A percentile compares a stretch with the other conserved stretches of the same genome.
phyloP scores from a whole-genome alignment of 2,113 vertebrate genomes.

The Catharus fuscescens region DNA sequence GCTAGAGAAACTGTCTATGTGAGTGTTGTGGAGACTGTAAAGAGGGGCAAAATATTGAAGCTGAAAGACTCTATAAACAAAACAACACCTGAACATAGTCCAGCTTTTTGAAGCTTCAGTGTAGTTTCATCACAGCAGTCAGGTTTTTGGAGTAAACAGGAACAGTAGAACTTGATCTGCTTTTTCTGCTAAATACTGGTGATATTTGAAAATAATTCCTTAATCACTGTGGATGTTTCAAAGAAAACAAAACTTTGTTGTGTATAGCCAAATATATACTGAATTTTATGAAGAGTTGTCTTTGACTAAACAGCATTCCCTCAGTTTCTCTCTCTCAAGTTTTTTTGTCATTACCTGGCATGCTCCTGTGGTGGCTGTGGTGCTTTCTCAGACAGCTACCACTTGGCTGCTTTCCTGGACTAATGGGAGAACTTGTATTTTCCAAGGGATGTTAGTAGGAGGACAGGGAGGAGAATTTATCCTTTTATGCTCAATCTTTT shows the following conservation, averaged over 20 bases:
- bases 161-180: not conserved
- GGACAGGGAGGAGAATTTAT: not conserved
- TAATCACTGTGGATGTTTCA: not conserved
- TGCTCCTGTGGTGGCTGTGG: not conserved
- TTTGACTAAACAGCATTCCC: not conserved
- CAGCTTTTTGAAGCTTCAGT: not conserved
- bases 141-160: not conserved
- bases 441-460: not conserved
- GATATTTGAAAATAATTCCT: not conserved
- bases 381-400: not conserved
- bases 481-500: not conserved
- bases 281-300: not conserved
- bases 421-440: not conserved
- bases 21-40: not conserved
- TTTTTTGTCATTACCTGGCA: not conserved
- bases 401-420: not conserved
- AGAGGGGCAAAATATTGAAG: not conserved
- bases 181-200: not conserved
- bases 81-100: not conserved
- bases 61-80: not conserved
- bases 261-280: not conserved
- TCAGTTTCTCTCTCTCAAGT: not conserved
- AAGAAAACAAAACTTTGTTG: not conserved
- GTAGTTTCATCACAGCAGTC: not conserved
- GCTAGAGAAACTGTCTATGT: not conserved